Conservation (phyloP, 2,888 invertebrate genomes). For the Nomada hirtipes region DNA sequence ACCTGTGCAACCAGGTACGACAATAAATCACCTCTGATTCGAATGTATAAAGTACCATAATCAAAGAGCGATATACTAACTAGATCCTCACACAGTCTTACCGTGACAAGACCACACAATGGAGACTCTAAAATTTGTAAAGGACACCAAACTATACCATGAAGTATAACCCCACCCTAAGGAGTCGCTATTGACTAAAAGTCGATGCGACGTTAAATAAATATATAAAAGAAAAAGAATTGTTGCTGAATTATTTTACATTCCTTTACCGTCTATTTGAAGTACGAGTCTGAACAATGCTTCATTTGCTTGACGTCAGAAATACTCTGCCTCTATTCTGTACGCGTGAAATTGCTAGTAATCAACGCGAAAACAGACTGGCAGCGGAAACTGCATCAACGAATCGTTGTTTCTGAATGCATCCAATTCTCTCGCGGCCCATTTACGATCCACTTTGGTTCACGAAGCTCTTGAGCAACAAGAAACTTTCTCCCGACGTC, state of each 20-base stretch:
- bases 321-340: not conserved
- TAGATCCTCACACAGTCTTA: no score
- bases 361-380: constrained; percentile 35
- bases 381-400: constrained; percentile 43
- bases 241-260: not conserved
- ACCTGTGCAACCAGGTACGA: no score
- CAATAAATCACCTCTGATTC: no score
- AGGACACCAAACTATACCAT: no score
- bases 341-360: constrained; percentile 18
- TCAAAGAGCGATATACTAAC: no score
- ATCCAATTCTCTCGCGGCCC: constrained; percentile 53
- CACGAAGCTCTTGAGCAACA: constrained; percentile 27
- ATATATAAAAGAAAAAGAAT: not conserved
- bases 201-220: no score
- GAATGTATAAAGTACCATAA: no score
- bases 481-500: constrained; percentile 44
- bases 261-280: not conserved
- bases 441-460: constrained; percentile 55
- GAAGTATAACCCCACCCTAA: no score
- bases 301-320: not conserved
- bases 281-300: not conserved
- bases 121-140: no score
- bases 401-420: constrained; percentile 53
- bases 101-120: no score
- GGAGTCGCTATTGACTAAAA: no score